phyloP scores from a whole-genome alignment of 2,113 vertebrate species.

The Stictonetta naevosa region DNA sequence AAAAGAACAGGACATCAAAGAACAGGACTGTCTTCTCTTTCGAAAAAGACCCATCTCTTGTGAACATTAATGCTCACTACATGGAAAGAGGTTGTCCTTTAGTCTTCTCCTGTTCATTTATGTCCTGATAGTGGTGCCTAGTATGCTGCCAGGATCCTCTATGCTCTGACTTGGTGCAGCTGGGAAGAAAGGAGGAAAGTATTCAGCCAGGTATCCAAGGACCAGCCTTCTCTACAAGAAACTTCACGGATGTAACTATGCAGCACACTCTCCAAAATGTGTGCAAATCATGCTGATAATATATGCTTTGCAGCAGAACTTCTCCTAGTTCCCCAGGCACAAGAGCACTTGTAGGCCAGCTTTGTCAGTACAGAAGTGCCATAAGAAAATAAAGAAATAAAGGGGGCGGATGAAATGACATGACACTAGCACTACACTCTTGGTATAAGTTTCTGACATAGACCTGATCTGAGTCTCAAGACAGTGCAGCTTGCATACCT shows the following conservation, averaged over 20 bases:
- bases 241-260: background rate
- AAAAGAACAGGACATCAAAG: background rate
- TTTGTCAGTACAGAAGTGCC: background rate
- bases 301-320: background rate
- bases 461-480: background rate
- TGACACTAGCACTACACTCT: background rate
- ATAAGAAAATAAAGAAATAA: background rate
- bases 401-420: background rate
- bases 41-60: background rate
- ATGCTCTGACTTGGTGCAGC: background rate
- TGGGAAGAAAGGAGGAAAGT: background rate
- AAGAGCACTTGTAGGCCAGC: background rate
- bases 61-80: background rate
- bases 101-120: background rate
- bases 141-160: accelerated
- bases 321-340: background rate
- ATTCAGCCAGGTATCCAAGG: background rate
- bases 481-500: background rate
- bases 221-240: background rate
- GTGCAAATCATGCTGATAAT: background rate
- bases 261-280: background rate
- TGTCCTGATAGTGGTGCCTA: background rate
- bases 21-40: background rate
- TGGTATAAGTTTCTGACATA: background rate
- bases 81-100: background rate